Percentiles rank a stretch among this genome's conserved stretches.
These are phyloP conservation scores for Cyprinella venusta DNA, from an alignment of 2,797 vertebrate species.

Conservation along the genomic window DNA sequence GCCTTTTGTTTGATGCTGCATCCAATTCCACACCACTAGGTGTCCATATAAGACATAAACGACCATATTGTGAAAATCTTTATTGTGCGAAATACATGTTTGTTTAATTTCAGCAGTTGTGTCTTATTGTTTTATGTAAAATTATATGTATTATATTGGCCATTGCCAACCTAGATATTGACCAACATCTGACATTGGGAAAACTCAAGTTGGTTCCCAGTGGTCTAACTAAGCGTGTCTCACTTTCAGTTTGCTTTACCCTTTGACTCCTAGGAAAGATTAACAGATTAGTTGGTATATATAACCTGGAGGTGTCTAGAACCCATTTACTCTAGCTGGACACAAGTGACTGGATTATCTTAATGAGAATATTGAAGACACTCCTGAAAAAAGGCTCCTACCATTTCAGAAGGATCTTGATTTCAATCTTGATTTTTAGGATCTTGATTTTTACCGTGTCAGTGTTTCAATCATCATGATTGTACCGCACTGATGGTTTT, in stretches of 20 bases:
- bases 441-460: too few relatives aligned
- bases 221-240: background rate
- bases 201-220: background rate
- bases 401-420: background rate
- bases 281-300: constrained; percentile 68
- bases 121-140: background rate
- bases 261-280: constrained; percentile 45
- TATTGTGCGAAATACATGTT: background rate
- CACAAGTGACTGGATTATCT: constrained; percentile 55
- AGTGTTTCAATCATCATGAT: background rate
- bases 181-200: background rate
- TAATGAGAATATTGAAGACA: constrained; percentile 39
- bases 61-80: background rate
- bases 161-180: background rate
- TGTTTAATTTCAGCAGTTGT: background rate
- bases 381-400: background rate
- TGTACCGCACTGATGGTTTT: background rate
- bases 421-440: too few relatives aligned
- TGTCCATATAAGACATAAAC: background rate
- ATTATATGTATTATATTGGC: background rate
- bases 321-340: constrained; percentile 26
- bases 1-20: background rate
- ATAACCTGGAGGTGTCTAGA: constrained; percentile 58
- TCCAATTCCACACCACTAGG: background rate
- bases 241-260: constrained; percentile 28